Base-by-base conservation (phyloP, 2,888 invertebrate genomes). In the Drosophila neotestacea region DNA sequence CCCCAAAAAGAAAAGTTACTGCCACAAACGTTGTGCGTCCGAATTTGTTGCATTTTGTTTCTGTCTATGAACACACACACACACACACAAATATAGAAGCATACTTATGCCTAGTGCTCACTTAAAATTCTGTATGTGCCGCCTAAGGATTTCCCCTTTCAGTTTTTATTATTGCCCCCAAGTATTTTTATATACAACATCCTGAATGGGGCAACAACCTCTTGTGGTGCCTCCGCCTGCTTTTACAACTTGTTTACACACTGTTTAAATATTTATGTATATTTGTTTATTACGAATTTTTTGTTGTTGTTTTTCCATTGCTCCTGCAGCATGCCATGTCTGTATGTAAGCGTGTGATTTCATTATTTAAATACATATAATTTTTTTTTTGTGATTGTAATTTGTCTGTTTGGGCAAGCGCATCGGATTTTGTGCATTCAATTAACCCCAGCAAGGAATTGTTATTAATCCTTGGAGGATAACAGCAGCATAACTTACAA, bases 221-320 rank as follows among this genome's bases (percentile, higher is more conserved):
- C 39, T 47, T 48, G 34, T 56, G 54, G 52, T 55, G 42, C 7
- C 27, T 56, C 10, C 10, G 44, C 44, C 52, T 61, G 68, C 68
- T 70, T 77, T 74, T 79, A 71, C 72, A 64, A 73, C 70, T 76
- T 72, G 79, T 75, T 71, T 77, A 77, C 76, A 76, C 76, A 61
- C 41, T 68, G 50, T 61, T 68, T 59, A 56, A 59, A 59, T 47
- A 58, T 60, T 30, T 61, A 58, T 16, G 16, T 16, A 16, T 46
- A 60, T 50, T 47, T 55, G 56, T 64, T 58, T 52, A 63, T 64
- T 58, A 44, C 16, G 13, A 48, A 60, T 11, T 55, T 16, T 42
- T 27, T 42, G 22, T 63, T 36, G 27, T 39, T 42, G 11, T 47
- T 55, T 61, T 41, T 50, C 13, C 11, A 41, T 60, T 71, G 60